phyloP scores from a whole-genome alignment of 2,888 invertebrate genomes.

The Nowickia ferox region DNA sequence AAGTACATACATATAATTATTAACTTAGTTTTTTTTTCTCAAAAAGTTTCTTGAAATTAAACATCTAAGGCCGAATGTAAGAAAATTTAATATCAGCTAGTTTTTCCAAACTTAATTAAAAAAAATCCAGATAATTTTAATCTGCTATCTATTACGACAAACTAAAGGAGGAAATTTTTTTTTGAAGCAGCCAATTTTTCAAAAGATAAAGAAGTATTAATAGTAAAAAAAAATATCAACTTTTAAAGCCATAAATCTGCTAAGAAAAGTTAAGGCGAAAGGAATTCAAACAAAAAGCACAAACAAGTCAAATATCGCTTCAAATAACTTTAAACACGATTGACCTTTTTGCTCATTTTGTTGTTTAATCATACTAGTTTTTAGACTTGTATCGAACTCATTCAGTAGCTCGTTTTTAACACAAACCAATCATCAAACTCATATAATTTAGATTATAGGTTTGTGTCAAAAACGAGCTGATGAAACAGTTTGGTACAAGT shows the following conservation, averaged over 20 bases:
- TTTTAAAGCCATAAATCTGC: constrained; percentile 6
- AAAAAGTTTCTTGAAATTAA: too few species aligned
- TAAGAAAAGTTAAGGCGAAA: background rate
- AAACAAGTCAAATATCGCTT: background rate
- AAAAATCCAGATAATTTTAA: too few species aligned
- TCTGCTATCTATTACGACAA: background rate
- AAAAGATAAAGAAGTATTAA: background rate
- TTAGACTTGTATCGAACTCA: too few species aligned
- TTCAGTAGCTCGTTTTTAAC: too few species aligned
- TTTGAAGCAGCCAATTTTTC: too few species aligned
- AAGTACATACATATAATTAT: background rate
- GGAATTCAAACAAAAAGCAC: background rate
- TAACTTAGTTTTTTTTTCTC: background rate
- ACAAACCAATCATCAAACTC: too few species aligned
- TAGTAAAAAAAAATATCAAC: background rate
- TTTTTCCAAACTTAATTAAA: too few species aligned
- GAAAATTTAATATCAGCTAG: too few species aligned
- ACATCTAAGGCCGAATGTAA: too few species aligned
- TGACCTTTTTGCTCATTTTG: background rate
- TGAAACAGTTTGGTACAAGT: too few species aligned
- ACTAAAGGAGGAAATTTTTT: background rate
- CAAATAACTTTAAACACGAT: constrained; percentile 1
- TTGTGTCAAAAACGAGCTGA: too few species aligned
- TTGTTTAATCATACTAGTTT: background rate
- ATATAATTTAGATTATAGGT: too few species aligned